Evolutionary conservation across 2,888 invertebrate genomes (phyloP).

Genomic region (Lasioglossum leucozonium): DNA sequence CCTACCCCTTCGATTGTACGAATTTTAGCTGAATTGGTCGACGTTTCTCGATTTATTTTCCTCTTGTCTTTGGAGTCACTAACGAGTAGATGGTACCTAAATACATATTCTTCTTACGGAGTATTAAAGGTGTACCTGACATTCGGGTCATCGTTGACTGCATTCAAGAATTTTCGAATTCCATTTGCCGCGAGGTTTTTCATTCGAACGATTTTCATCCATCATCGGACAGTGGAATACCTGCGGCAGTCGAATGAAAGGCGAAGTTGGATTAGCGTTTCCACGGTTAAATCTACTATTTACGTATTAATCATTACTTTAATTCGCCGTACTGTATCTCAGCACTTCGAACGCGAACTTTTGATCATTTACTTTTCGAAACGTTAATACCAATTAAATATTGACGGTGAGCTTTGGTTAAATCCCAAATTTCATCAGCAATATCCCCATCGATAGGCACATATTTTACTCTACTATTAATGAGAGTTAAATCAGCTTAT

Average conservation of each 20-base stretch:
- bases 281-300: background rate
- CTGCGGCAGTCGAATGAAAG: background rate
- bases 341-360: background rate
- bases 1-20: slow-evolving; percentile 36
- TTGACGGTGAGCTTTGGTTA: background rate
- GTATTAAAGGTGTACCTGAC: background rate
- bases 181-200: background rate
- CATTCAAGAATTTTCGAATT: background rate
- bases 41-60: background rate
- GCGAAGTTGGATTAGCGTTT: background rate
- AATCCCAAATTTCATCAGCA: background rate
- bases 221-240: background rate
- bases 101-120: background rate
- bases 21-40: slow-evolving; percentile 27
- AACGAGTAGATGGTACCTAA: background rate
- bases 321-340: background rate
- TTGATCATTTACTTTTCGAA: background rate
- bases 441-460: background rate
- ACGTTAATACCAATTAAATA: background rate
- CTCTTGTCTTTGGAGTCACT: background rate
- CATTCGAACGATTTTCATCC: background rate
- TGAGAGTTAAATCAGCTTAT: background rate
- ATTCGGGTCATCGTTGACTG: background rate
- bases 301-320: background rate
- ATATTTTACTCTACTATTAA: background rate